Percentiles rank a stretch among this genome's conserved stretches.
These are phyloP conservation scores for Dunckerocampus dactyliophorus DNA, from an alignment of 2,113 vertebrate species.

Conservation along the genomic window DNA sequence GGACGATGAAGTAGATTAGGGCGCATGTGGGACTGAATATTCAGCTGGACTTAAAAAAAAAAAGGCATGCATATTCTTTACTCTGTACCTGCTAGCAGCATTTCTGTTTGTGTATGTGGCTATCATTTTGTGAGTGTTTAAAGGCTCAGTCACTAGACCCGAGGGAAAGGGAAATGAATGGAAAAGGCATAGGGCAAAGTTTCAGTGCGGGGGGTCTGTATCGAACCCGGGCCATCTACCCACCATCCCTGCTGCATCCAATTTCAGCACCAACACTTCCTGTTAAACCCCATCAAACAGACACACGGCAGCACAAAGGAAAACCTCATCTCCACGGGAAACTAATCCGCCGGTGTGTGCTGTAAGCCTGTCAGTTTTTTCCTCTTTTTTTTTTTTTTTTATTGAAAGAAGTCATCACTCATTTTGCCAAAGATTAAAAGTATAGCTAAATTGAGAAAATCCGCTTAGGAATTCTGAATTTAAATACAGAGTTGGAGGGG, in stretches of 20 bases:
- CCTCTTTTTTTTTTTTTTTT: slow-evolving; percentile 62
- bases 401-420: slow-evolving; percentile 99
- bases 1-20: slow-evolving; percentile 42
- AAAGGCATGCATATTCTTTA: slow-evolving; percentile 31
- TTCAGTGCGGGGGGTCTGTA: slow-evolving; percentile 87
- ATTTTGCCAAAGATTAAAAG: slow-evolving; percentile 99
- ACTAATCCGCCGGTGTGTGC: slow-evolving; percentile 96
- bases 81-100: slow-evolving; percentile 10
- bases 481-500: slow-evolving; percentile 85
- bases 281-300: slow-evolving; percentile 99
- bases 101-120: slow-evolving; percentile 39
- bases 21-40: slow-evolving; percentile 47
- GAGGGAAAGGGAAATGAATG: slow-evolving; percentile 62
- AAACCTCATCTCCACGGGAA: slow-evolving; percentile 99
- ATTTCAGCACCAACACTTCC: slow-evolving; percentile 96
- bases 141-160: slow-evolving; percentile 75
- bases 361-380: slow-evolving; percentile 91
- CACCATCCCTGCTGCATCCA: slow-evolving; percentile 97
- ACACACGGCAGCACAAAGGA: slow-evolving; percentile 94
- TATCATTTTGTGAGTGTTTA: slow-evolving; percentile 42
- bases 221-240: slow-evolving; percentile 92
- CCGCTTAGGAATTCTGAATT: slow-evolving; percentile 98
- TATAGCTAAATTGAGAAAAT: slow-evolving; percentile 99
- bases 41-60: slow-evolving; percentile 38
- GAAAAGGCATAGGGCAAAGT: slow-evolving; percentile 71